Evolutionary conservation across 2,797 vertebrate genomes (phyloP).

Genomic region (Thaleichthys pacificus): DNA sequence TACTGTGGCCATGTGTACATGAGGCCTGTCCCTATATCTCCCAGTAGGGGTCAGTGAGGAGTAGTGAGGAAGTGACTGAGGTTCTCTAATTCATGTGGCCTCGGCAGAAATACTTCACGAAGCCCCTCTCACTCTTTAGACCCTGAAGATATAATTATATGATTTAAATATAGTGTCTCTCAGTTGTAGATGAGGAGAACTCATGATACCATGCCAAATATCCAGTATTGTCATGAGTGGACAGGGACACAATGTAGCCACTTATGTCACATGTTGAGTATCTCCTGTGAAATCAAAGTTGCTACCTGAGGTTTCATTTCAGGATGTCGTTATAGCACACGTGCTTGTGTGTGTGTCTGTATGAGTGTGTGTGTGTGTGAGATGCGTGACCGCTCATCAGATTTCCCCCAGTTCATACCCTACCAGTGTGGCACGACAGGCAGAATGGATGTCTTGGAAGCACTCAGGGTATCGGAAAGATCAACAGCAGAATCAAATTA

Average conservation of each 20-base stretch:
- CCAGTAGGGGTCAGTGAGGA: constrained; percentile 59
- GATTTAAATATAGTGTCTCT: no score
- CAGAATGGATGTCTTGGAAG: constrained; percentile 76
- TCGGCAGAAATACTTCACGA: not conserved
- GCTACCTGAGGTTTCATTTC: constrained; percentile 74
- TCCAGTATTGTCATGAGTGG: constrained; percentile 24
- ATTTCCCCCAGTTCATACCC: constrained; percentile 70
- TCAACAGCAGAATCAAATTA: constrained; percentile 82
- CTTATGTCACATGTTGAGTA: constrained; percentile 73
- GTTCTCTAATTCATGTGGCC: not conserved
- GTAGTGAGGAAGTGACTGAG: constrained; percentile 1
- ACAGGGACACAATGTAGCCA: constrained; percentile 66
- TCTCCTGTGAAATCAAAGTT: constrained; percentile 73
- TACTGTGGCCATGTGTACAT: not conserved
- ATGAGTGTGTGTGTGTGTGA: constrained; percentile 33
- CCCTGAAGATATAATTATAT: no score
- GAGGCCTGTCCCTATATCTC: constrained; percentile 25
- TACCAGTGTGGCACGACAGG: constrained; percentile 62
- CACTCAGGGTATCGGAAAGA: constrained; percentile 76
- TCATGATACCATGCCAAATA: no score
- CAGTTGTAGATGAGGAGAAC: no score
- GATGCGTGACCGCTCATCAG: constrained; percentile 70
- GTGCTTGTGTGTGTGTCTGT: constrained; percentile 9
- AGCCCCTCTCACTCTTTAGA: no score
- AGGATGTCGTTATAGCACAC: constrained; percentile 71